Evolutionary conservation across 2,113 vertebrate genomes (phyloP), one percentile per base, ranked within the genome.

Genomic region (Crocuta crocuta): DNA sequence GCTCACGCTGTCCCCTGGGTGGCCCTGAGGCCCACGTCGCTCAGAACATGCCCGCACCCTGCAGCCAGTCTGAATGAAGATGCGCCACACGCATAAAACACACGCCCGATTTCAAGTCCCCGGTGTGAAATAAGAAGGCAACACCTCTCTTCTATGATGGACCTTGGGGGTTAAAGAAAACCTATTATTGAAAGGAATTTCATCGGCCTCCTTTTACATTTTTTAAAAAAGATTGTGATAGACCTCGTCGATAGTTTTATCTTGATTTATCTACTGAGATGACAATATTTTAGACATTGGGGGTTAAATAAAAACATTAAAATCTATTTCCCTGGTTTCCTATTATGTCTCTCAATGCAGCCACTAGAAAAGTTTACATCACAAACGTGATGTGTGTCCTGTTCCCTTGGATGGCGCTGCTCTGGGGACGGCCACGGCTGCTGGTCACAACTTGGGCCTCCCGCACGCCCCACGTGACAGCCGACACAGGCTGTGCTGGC

Each of bases 31-130:
- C 84, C 43, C 55, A 12, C 0, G 0, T 23, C 55, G 33, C 48
- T 5, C 0, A 0, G 55, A 21, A 31, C 16, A 31, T 12, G 7
- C 13, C 0, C 11, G 33, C 15, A 26, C 5, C 1, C 1, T 7
- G 16, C 24, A 24, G 43, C 90, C 23, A 10, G 26, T 50, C 10
- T 17, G 16, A 55, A 39, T 35, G 0, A 0, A 33, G 53, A 21
- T 23, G 17, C 10, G 9, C 33, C 7, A 1, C 4, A 15, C 21
- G 16, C 5, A 1, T 28, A 35, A 39, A 19, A 79, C 17, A 78
- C 63, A 84, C 11, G 55, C 6, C 0, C 0, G 45, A 21, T 68
- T 39, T 50, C 92, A 70, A 43, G 39, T 50, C 58, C 10, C 4
- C 17, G 10, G 4, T 23, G 17, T 24, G 55, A 81, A 80, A 84